A percentile compares a stretch with the other conserved stretches of the same genome.
Evolutionary conservation across 1,140 invertebrate species (phyloP).

Genomic region (Contarinia nasturtii): DNA sequence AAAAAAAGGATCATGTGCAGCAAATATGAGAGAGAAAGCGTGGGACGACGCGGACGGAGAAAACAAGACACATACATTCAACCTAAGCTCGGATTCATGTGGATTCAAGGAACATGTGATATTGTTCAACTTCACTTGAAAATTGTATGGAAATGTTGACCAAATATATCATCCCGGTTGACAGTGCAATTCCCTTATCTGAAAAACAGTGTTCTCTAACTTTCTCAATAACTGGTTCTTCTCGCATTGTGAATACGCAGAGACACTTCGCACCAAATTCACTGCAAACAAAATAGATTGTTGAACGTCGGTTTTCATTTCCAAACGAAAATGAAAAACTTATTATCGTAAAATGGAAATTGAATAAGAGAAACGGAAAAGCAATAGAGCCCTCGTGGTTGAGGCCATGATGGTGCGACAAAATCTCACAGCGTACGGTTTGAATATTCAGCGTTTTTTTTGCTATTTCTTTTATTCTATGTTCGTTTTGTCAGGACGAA

Average conservation of each 20-base stretch:
- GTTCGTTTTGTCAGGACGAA: no score
- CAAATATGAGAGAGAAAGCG: background rate
- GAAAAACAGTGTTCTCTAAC: slow-evolving; percentile 19
- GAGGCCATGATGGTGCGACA: no score
- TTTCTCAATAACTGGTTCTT: no score
- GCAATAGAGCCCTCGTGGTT: background rate
- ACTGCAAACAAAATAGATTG: background rate
- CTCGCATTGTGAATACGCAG: background rate
- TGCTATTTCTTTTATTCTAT: no score
- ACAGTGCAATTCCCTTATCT: slow-evolving; percentile 76
- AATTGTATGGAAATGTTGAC: slow-evolving; percentile 57
- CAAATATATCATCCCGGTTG: slow-evolving; percentile 72
- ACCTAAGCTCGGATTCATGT: no score
- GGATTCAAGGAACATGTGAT: no score
- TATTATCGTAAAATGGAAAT: background rate
- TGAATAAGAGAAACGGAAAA: background rate
- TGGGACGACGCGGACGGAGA: background rate
- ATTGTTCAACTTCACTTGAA: no score
- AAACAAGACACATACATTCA: background rate
- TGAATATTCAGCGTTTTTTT: no score
- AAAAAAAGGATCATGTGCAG: background rate
- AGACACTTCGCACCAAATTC: background rate
- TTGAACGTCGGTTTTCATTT: background rate
- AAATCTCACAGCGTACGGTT: no score
- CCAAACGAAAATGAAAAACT: background rate